Percentiles rank a stretch among this genome's conserved stretches.
Conservation (phyloP, 2,888 invertebrate species). For the Abrostola tripartita region DNA sequence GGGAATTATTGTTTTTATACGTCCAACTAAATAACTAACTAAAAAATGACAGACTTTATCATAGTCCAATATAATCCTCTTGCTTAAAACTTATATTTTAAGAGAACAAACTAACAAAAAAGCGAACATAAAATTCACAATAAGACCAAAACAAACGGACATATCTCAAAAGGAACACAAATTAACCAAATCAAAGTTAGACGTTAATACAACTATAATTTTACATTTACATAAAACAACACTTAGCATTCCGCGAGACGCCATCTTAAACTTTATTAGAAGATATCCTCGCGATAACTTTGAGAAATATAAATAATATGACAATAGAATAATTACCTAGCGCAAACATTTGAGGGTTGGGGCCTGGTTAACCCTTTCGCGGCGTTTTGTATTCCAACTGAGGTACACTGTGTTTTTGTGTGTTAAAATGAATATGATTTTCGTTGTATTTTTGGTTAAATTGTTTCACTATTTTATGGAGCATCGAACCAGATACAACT, state of each 20-base stretch:
- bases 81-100: constrained; percentile 4
- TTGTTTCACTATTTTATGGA: not conserved
- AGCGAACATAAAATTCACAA: constrained; percentile 42
- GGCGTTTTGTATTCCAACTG: constrained; percentile 41
- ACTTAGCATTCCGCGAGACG: constrained; percentile 79
- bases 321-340: constrained; percentile 83
- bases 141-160: constrained; percentile 42
- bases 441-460: not conserved
- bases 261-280: constrained; percentile 81
- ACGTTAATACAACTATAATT: constrained; percentile 75
- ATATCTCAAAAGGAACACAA: constrained; percentile 67
- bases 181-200: constrained; percentile 70
- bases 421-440: constrained; percentile 8
- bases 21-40: too few species aligned
- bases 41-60: too few species aligned
- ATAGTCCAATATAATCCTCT: not conserved
- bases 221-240: constrained; percentile 84
- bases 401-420: constrained; percentile 35
- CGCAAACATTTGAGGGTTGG: constrained; percentile 67
- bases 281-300: constrained; percentile 82
- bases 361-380: constrained; percentile 65
- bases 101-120: constrained; percentile 8
- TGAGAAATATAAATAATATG: constrained; percentile 85
- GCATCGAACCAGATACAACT: too few species aligned
- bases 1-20: too few species aligned